Evolutionary conservation across 2,113 vertebrate genomes (phyloP).

Genomic region (Rhea americana): DNA sequence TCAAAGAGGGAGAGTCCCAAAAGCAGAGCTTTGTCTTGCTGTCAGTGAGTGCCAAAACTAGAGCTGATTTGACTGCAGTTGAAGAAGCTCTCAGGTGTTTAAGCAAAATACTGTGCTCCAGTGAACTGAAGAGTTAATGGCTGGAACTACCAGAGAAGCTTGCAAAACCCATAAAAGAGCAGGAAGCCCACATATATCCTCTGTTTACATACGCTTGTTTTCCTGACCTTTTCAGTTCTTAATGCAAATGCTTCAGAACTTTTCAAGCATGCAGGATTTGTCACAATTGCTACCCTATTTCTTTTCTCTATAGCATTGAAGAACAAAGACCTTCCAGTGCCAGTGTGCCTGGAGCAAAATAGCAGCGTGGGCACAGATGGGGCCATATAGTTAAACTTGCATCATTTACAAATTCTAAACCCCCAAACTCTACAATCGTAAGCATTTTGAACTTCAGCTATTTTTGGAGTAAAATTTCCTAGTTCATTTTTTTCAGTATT

Average conservation of each 20-base stretch:
- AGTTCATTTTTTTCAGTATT: background rate
- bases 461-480: background rate
- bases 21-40: background rate
- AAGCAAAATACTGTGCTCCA: background rate
- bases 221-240: background rate
- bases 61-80: rapidly evolving
- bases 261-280: background rate
- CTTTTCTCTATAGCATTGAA: rapidly evolving
- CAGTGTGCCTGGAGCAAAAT: background rate
- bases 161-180: background rate
- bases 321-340: background rate
- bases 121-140: background rate
- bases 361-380: background rate
- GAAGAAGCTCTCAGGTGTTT: background rate
- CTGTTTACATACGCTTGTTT: background rate
- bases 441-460: background rate
- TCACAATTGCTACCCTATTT: background rate
- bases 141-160: background rate
- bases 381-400: background rate
- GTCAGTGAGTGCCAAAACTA: background rate
- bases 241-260: background rate
- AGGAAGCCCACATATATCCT: background rate
- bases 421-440: background rate
- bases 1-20: background rate
- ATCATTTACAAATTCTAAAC: background rate